phyloP scores from a whole-genome alignment of 2,888 invertebrate genomes.

The Sacculina carcini region DNA sequence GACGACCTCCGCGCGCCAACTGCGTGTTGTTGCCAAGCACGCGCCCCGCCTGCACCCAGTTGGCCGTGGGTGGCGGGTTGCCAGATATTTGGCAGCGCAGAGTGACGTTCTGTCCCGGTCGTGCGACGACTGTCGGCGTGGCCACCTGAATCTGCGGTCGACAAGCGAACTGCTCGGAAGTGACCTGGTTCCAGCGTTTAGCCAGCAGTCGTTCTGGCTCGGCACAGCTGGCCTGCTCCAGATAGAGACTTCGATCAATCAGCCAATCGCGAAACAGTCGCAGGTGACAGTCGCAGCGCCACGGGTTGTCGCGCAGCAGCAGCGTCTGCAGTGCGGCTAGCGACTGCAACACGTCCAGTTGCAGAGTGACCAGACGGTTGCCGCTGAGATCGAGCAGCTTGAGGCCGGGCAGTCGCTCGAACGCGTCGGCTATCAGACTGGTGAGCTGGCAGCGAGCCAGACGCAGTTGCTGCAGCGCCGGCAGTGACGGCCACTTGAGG shows the following conservation, averaged over 20 bases:
- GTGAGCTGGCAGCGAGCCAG: conserved; percentile 50
- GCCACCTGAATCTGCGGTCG: conserved; percentile 35
- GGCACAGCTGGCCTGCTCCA: conserved; percentile 34
- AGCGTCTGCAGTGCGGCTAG: conserved; percentile 51
- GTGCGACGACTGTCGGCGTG: conserved; percentile 11
- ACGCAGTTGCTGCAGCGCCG: conserved; percentile 50
- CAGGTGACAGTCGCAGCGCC: conserved; percentile 67
- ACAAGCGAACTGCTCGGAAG: conserved; percentile 51
- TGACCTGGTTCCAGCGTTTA: conserved; percentile 46
- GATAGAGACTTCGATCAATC: conserved; percentile 44
- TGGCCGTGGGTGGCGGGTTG: conserved; percentile 54
- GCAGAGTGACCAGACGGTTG: conserved; percentile 44
- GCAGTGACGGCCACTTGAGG: conserved; percentile 53
- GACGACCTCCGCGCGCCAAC: conserved; percentile 10
- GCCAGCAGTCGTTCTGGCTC: conserved; percentile 41
- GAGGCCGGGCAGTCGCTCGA: conserved; percentile 31
- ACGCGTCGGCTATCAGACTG: conserved; percentile 45
- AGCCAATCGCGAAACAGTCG: conserved; percentile 62
- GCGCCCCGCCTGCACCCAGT: conserved; percentile 18
- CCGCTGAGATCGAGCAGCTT: conserved; percentile 32
- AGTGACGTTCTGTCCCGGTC: conserved; percentile 16
- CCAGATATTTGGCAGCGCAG: conserved; percentile 16
- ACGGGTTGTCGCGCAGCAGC: conserved; percentile 55
- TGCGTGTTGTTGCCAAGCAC: conserved; percentile 14
- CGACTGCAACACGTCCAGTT: conserved; percentile 38